These are phyloP conservation scores for Thymelicus sylvestris DNA, from an alignment of 2,888 invertebrate genomes.

Conservation along the genomic window DNA sequence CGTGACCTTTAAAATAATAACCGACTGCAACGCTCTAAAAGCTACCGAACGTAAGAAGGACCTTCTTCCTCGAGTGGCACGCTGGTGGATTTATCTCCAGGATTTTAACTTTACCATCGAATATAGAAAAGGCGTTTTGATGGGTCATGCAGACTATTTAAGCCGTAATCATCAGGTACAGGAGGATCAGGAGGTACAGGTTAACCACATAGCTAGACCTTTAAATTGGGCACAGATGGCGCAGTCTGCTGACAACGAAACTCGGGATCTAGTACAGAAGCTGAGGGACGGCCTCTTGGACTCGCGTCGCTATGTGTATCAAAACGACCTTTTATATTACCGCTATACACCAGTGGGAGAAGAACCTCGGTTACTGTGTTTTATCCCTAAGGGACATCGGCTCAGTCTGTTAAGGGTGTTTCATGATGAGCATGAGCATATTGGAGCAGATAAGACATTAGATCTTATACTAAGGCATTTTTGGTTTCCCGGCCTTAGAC, in stretches of 20 bases:
- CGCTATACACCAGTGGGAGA: neutral
- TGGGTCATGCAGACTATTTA: conserved; percentile 27
- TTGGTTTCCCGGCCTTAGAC: neutral
- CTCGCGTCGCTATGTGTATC: neutral
- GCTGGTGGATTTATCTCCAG: conserved; percentile 52
- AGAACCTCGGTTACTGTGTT: neutral
- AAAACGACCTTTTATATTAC: neutral
- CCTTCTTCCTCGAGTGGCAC: conserved; percentile 47
- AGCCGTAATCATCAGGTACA: neutral
- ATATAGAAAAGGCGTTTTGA: conserved; percentile 1
- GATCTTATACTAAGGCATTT: conserved; percentile 9
- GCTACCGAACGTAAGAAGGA: conserved; percentile 48
- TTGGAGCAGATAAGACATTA: neutral
- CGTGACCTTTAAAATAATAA: conserved; percentile 39
- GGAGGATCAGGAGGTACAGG: conserved; percentile 2
- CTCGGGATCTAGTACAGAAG: neutral
- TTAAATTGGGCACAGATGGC: conserved; percentile 40
- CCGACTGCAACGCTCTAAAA: conserved; percentile 52
- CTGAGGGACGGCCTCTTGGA: neutral
- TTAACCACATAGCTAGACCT: conserved; percentile 6
- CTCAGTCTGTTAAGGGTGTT: neutral
- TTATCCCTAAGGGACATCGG: conserved; percentile 1
- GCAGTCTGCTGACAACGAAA: conserved; percentile 25
- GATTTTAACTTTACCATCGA: conserved; percentile 35
- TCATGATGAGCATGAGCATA: conserved; percentile 9